phyloP scores from a whole-genome alignment of 2,113 vertebrate genomes.

The Bos javanicus region DNA sequence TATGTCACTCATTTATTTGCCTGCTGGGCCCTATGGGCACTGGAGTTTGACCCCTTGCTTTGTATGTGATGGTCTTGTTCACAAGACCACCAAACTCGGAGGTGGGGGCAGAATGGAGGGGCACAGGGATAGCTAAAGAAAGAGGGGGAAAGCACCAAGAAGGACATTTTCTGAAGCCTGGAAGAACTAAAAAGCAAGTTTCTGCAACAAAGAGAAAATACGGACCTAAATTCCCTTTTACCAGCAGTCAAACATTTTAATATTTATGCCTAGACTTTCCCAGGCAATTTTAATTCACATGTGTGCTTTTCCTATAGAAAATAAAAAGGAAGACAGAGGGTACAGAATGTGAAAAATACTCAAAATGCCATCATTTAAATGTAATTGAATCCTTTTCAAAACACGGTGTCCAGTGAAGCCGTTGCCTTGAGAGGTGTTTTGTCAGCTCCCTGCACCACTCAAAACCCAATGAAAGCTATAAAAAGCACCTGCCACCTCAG shows the following conservation, averaged over 20 bases:
- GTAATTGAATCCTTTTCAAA: slow-evolving; percentile 74
- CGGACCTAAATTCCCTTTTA: slow-evolving; percentile 51
- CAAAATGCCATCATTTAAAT: slow-evolving; percentile 65
- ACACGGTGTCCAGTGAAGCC: slow-evolving; percentile 53
- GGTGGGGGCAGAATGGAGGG: neutral
- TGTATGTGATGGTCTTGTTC: neutral
- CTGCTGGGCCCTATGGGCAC: neutral
- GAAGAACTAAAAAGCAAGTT: slow-evolving; percentile 63
- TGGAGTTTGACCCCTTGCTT: neutral
- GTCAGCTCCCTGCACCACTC: slow-evolving; percentile 57
- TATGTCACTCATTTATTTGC: neutral
- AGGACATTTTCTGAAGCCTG: neutral
- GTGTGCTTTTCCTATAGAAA: neutral
- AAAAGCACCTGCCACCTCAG: slow-evolving; percentile 65
- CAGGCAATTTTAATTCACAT: slow-evolving; percentile 61
- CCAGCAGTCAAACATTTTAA: slow-evolving; percentile 51
- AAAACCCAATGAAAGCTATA: slow-evolving; percentile 64
- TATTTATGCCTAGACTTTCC: slow-evolving; percentile 61
- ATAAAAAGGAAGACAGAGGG: slow-evolving; percentile 44
- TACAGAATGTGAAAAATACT: slow-evolving; percentile 55
- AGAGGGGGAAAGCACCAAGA: neutral
- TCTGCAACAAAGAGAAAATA: slow-evolving; percentile 57
- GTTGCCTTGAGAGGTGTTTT: slow-evolving; percentile 58
- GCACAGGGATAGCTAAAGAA: neutral
- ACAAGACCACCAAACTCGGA: neutral